phyloP scores from a whole-genome alignment of 1,140 invertebrate genomes.

The Lepidurus packardi region DNA sequence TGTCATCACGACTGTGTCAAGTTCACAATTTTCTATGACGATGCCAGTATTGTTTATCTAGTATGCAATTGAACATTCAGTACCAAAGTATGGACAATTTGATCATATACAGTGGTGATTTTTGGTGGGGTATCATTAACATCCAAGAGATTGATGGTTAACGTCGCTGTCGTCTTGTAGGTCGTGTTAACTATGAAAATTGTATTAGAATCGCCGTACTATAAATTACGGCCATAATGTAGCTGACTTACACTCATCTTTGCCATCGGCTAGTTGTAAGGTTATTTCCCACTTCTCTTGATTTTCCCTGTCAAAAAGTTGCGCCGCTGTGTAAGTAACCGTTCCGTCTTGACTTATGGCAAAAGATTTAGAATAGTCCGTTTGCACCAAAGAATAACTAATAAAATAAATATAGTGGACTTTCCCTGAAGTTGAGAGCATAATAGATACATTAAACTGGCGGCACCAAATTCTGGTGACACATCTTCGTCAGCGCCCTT shows the following conservation, averaged over 20 bases:
- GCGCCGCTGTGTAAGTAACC: background rate
- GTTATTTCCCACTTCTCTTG: background rate
- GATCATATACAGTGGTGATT: background rate
- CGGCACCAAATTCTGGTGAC: background rate
- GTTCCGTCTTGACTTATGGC: background rate
- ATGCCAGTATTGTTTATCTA: background rate
- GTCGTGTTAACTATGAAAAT: background rate
- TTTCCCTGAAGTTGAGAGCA: background rate
- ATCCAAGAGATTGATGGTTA: conserved; percentile 24
- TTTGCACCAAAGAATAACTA: conserved; percentile 8
- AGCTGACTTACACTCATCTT: background rate
- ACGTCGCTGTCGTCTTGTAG: background rate
- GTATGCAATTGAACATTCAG: background rate
- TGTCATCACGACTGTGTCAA: background rate
- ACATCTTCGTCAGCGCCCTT: background rate
- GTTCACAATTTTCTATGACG: background rate
- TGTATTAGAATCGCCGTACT: background rate
- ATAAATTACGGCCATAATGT: background rate
- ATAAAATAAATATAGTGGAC: background rate
- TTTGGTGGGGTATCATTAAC: conserved; percentile 28
- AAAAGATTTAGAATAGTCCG: background rate
- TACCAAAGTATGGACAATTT: background rate
- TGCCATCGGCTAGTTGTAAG: conserved; percentile 6
- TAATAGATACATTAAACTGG: conserved; percentile 10
- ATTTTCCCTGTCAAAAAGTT: conserved; percentile 13